These are phyloP conservation scores for Varecia variegata DNA, from an alignment of 2,797 vertebrate genomes.

Conservation along the genomic window DNA sequence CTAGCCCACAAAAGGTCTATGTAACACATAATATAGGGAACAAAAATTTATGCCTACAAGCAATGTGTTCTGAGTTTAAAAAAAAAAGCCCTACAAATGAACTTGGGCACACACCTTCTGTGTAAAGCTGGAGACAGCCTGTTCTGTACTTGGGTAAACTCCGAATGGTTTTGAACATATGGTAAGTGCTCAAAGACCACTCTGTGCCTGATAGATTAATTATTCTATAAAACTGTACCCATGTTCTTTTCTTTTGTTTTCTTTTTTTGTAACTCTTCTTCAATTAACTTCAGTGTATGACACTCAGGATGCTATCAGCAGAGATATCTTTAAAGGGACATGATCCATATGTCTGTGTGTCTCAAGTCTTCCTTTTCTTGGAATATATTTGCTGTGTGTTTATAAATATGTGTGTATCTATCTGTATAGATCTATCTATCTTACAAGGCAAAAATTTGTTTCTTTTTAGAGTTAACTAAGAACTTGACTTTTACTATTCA, in stretches of 20 bases:
- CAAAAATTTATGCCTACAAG: neutral
- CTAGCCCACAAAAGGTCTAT: neutral
- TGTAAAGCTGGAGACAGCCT: slow-evolving; percentile 28
- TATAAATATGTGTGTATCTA: neutral
- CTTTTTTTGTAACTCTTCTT: neutral
- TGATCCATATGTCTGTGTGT: neutral
- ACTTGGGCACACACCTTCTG: slow-evolving; percentile 10
- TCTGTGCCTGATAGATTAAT: neutral
- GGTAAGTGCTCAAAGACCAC: neutral
- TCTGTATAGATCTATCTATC: neutral
- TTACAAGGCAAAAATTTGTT: neutral
- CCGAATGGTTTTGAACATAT: slow-evolving; percentile 35
- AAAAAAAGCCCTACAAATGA: neutral
- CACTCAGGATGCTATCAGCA: neutral
- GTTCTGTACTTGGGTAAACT: slow-evolving; percentile 28
- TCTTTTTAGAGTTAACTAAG: neutral
- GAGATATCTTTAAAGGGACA: neutral
- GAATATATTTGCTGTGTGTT: neutral
- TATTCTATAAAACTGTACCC: slow-evolving; percentile 31
- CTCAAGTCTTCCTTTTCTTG: neutral
- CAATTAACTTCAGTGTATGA: slow-evolving; percentile 21
- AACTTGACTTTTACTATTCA: neutral
- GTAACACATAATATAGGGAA: neutral
- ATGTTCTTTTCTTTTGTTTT: slow-evolving; percentile 31
- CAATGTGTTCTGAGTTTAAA: slow-evolving; percentile 13